Evolutionary conservation across 1,140 invertebrate genomes (phyloP).

Genomic region (Tetramorium parvispinum): DNA sequence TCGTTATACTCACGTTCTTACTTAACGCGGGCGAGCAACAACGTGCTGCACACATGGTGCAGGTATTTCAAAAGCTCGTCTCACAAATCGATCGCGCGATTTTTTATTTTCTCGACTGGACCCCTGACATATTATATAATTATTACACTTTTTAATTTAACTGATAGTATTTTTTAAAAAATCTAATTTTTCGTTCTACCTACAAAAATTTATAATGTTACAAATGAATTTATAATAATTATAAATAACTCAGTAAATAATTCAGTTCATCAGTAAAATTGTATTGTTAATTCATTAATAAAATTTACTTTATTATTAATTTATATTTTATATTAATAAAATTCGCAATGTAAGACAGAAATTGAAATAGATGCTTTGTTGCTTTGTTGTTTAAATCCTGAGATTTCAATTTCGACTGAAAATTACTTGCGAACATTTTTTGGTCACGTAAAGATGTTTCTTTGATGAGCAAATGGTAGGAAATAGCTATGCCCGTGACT

Average conservation of each 20-base stretch:
- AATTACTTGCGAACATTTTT: neutral
- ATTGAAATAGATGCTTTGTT: neutral
- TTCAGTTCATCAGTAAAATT: neutral
- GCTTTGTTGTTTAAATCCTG: neutral
- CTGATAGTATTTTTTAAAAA: neutral
- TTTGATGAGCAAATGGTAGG: too few relatives aligned
- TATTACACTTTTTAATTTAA: neutral
- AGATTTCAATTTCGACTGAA: neutral
- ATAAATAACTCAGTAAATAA: neutral
- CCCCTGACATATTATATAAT: neutral
- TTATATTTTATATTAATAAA: neutral
- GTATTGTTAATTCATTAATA: neutral
- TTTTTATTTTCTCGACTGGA: neutral
- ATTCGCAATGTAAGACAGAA: neutral
- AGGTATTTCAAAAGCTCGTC: constrained; percentile 44
- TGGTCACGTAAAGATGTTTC: neutral
- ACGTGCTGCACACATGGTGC: neutral
- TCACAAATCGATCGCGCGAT: neutral
- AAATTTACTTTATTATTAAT: too few relatives aligned
- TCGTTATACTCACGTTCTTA: constrained; percentile 46
- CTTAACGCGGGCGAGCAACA: constrained; percentile 20
- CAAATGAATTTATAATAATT: neutral
- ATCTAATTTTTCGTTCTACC: neutral
- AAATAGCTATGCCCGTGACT: neutral
- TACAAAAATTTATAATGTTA: neutral